Evolutionary conservation across 2,888 invertebrate species (phyloP), one percentile per base, ranked within the genome.

Genomic region (Biston stratarius): DNA sequence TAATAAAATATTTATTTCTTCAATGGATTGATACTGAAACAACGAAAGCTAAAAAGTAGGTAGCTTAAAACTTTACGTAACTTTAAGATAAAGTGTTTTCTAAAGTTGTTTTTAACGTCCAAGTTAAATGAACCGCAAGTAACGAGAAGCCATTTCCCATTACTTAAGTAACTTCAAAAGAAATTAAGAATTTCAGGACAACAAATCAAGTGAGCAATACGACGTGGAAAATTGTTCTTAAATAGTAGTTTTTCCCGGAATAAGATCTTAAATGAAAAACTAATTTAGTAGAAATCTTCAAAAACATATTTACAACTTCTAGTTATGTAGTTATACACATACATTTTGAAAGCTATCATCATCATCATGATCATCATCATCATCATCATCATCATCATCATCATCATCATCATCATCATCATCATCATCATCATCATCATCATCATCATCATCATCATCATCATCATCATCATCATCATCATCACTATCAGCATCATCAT

Each of bases 121-220:
- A 67, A 62, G 67, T 59, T 62, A 62, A 67, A 67, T 67, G 64
- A 63, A 60, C 65, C 58, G 64, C 15, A 53, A 64, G 55, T 70
- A 70, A 67, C 51, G 55, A 67, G 57, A 33, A 47, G 51, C 52
- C 64, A 61, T 60, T 64, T 5, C 38, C 52, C 64, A 61, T 60
- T 64, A 38, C 38, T 9, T 38, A 61, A 57, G 38, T 53, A 53
- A 49, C 64, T 64, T 70, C 44, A 48, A 53, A 65, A 56, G 45
- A 55, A 49, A 60, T 62, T 64, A 61, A 69, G 47, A 48, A 15
- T 55, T 61, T 62, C 42, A 59, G 44, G 33, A 42, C 10, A 52
- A 45, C 53, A 38, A 53, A 53, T 61, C 61, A 61, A 61, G 45
- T 42, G 15, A 38, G 45, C 38, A 10, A 34, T 11, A 0, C 7